phyloP scores from a whole-genome alignment of 2,888 invertebrate genomes.

The Podabrus alpinus region DNA sequence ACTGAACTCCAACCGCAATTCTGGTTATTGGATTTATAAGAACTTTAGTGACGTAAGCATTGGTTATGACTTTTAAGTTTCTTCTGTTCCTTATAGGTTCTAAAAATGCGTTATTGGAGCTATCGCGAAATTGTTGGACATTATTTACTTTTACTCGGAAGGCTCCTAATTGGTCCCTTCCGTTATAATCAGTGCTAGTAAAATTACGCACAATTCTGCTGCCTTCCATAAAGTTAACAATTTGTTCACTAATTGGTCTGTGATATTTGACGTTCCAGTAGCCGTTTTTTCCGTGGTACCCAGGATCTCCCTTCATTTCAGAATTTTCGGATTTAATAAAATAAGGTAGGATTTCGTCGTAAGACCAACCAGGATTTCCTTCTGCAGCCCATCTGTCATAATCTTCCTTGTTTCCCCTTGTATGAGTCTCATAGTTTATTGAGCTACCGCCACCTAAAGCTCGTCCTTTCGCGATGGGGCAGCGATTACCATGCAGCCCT shows the following conservation, averaged over 20 bases:
- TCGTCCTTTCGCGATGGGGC: too few species aligned
- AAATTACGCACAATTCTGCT: slow-evolving; percentile 62
- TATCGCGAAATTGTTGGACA: slow-evolving; percentile 62
- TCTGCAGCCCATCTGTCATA: too few species aligned
- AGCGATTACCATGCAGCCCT: too few species aligned
- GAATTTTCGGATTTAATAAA: slow-evolving; percentile 45
- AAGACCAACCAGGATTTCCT: slow-evolving; percentile 53
- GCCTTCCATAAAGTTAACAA: slow-evolving; percentile 66
- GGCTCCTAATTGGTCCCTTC: slow-evolving; percentile 64
- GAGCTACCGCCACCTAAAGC: too few species aligned
- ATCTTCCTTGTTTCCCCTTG: too few species aligned
- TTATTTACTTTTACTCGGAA: slow-evolving; percentile 66
- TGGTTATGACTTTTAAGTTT: slow-evolving; percentile 64
- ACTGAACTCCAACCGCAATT: slow-evolving; percentile 61
- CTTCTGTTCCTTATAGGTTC: slow-evolving; percentile 57
- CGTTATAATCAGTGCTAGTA: slow-evolving; percentile 66
- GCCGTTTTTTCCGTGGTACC: slow-evolving; percentile 68
- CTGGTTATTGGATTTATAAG: slow-evolving; percentile 58
- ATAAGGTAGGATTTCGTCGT: slow-evolving; percentile 45
- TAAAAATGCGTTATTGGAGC: slow-evolving; percentile 65
- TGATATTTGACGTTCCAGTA: slow-evolving; percentile 68
- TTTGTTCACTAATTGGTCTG: slow-evolving; percentile 64
- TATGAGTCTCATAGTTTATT: too few species aligned
- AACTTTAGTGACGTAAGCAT: slow-evolving; percentile 60
- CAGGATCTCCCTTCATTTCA: slow-evolving; percentile 60